Conservation (phyloP, 2,113 vertebrate genomes). For the Ptilorrhoa leucosticta region DNA sequence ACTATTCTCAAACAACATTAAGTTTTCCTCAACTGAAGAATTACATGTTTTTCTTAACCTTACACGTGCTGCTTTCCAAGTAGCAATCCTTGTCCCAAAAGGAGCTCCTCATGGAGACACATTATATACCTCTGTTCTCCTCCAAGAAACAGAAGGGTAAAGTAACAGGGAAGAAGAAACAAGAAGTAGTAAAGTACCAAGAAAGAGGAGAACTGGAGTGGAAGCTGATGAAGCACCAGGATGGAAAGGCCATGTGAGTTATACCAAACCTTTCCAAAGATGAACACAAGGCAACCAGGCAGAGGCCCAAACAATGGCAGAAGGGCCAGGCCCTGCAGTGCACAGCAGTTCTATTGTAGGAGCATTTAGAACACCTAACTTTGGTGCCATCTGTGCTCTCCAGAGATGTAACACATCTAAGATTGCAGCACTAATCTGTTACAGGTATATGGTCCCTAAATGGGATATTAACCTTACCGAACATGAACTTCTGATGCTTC, state of each 20-base stretch:
- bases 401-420: not conserved
- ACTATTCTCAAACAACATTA: not conserved
- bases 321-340: not conserved
- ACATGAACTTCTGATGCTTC: constrained; percentile 74
- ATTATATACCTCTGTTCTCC: not conserved
- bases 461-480: constrained; percentile 59
- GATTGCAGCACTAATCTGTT: not conserved
- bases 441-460: not conserved
- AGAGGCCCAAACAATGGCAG: not conserved
- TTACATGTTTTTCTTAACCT: not conserved
- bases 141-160: not conserved
- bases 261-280: not conserved
- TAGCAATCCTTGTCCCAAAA: not conserved
- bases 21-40: not conserved
- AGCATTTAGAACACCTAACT: not conserved
- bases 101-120: not conserved
- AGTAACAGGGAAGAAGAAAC: not conserved
- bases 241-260: not conserved
- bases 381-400: not conserved
- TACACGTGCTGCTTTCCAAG: not conserved
- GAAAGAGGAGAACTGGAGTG: not conserved
- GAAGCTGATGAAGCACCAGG: not conserved
- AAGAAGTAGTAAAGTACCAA: not conserved
- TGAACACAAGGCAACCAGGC: not conserved
- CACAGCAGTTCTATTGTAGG: not conserved